phyloP scores from a whole-genome alignment of 2,888 invertebrate genomes.

The Oeneis ivallda region DNA sequence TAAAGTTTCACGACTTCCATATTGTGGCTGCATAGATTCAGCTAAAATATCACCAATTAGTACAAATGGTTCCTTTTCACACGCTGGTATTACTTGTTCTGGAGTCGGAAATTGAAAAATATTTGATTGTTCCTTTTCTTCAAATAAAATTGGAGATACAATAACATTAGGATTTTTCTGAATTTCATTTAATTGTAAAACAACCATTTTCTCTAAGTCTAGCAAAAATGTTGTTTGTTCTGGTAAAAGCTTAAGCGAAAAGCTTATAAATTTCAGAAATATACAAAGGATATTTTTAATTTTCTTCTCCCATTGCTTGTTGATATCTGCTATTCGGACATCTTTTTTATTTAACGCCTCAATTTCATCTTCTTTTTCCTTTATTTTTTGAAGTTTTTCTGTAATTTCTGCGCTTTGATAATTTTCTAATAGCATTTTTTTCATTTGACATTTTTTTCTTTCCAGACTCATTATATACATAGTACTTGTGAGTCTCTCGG shows the following conservation, averaged over 20 bases:
- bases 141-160: constrained; percentile 54
- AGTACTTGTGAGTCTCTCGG: constrained; percentile 62
- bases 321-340: constrained; percentile 53
- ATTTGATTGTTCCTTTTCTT: constrained; percentile 50
- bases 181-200: constrained; percentile 71
- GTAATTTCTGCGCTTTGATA: constrained; percentile 56
- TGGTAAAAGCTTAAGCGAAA: constrained; percentile 66
- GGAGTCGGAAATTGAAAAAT: constrained; percentile 54
- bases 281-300: constrained; percentile 65
- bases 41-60: constrained; percentile 58
- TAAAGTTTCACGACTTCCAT: constrained; percentile 67
- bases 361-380: constrained; percentile 54
- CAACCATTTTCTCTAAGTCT: constrained; percentile 69
- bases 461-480: constrained; percentile 73
- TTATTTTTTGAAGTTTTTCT: constrained; percentile 57
- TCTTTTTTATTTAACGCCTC: constrained; percentile 53
- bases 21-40: constrained; percentile 50
- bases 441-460: constrained; percentile 71
- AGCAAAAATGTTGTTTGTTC: constrained; percentile 71
- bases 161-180: constrained; percentile 53
- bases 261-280: constrained; percentile 72
- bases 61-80: constrained; percentile 61
- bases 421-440: constrained; percentile 61
- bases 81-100: constrained; percentile 41
- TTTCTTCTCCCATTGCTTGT: constrained; percentile 67